Percentiles rank a stretch among this genome's conserved stretches.
These are phyloP conservation scores for Gallinago media DNA, from an alignment of 2,113 vertebrate species.

Conservation along the genomic window DNA sequence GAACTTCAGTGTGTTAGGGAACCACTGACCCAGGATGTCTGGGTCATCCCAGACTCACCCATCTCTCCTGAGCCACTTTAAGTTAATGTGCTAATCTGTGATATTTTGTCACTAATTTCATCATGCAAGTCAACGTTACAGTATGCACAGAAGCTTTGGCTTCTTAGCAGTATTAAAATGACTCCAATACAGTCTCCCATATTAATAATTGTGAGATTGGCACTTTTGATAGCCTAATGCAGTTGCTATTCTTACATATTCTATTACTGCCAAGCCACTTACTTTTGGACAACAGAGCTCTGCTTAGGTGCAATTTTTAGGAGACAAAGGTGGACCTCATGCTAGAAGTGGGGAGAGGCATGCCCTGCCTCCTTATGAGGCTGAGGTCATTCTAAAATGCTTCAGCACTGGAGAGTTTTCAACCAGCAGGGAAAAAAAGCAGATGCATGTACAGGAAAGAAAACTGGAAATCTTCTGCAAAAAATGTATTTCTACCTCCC, in stretches of 20 bases:
- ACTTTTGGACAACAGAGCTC: neutral
- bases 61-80: neutral
- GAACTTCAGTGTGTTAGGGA: neutral
- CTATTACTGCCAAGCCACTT: neutral
- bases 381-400: neutral
- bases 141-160: neutral
- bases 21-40: neutral
- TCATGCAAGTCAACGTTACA: neutral
- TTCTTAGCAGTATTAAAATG: neutral
- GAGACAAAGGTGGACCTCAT: neutral
- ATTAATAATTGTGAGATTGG: neutral
- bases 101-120: neutral
- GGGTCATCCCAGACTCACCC: no score
- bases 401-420: neutral
- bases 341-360: neutral
- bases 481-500: neutral
- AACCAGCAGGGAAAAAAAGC: neutral
- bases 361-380: neutral
- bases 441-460: neutral
- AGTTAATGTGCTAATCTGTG: neutral
- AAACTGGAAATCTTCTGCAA: neutral
- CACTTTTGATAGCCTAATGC: neutral
- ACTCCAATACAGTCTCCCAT: neutral
- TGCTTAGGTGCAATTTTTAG: neutral
- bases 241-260: neutral